Percentiles rank a stretch among this genome's conserved stretches.
phyloP scores from a whole-genome alignment of 2,797 vertebrate species.

The Denticeps clupeoides region DNA sequence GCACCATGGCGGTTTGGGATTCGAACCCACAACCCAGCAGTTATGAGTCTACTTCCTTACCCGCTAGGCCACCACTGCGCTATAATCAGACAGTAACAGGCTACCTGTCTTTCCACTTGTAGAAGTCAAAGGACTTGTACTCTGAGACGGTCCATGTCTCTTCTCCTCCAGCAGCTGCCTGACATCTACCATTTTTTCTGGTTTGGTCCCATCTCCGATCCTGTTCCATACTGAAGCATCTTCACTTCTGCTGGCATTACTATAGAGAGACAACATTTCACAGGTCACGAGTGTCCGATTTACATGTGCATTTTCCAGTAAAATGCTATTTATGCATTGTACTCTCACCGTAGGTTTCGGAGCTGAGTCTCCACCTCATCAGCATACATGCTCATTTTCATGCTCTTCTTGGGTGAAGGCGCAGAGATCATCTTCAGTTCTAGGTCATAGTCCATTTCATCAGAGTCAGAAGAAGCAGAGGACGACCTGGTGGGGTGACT shows the following conservation, averaged over 20 bases:
- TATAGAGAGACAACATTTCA: no score
- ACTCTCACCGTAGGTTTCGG: slow-evolving; percentile 78
- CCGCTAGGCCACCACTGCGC: no score
- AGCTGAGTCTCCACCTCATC: slow-evolving; percentile 87
- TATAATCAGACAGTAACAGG: not conserved
- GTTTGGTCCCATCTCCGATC: slow-evolving; percentile 69
- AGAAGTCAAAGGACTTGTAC: slow-evolving; percentile 34
- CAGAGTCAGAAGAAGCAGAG: slow-evolving; percentile 72
- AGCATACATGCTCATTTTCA: slow-evolving; percentile 99
- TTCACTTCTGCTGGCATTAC: slow-evolving; percentile 58
- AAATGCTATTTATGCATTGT: no score
- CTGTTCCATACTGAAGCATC: slow-evolving; percentile 73
- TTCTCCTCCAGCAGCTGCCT: slow-evolving; percentile 89
- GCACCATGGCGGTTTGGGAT: no score
- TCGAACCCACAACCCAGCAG: no score
- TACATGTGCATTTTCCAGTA: no score
- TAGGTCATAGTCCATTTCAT: slow-evolving; percentile 98
- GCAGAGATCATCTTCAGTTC: slow-evolving; percentile 98
- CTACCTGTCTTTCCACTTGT: slow-evolving; percentile 69
- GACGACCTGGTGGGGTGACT: slow-evolving; percentile 45
- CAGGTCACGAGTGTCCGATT: no score
- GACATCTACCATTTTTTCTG: slow-evolving; percentile 78
- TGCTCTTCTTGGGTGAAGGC: slow-evolving; percentile 91
- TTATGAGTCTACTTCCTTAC: no score
- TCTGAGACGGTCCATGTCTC: slow-evolving; percentile 65